Conservation (phyloP, 2,797 vertebrate species). For the Microhierax caerulescens region DNA sequence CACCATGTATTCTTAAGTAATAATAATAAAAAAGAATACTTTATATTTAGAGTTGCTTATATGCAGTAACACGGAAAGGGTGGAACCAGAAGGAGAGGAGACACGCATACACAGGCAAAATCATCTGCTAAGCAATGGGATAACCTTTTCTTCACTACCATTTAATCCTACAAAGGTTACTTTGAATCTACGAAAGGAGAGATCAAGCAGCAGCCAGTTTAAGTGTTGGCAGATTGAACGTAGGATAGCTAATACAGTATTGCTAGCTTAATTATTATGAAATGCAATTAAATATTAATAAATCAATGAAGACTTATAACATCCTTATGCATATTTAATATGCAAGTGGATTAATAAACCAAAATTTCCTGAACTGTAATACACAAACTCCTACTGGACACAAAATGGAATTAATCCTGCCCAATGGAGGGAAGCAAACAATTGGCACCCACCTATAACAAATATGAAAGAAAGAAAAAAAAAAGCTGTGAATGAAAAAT, state of each 20-base stretch:
- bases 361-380: neutral
- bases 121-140: neutral
- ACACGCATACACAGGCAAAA: accelerated
- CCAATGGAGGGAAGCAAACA: neutral
- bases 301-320: neutral
- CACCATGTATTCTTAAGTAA: neutral
- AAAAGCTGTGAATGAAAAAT: neutral
- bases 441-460: neutral
- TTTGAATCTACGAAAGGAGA: neutral
- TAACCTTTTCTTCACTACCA: neutral
- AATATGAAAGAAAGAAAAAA: too few relatives aligned
- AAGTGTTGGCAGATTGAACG: neutral
- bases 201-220: neutral
- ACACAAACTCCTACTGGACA: neutral
- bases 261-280: neutral
- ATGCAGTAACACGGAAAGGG: neutral
- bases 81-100: neutral
- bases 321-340: neutral
- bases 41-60: neutral
- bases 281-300: neutral
- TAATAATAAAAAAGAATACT: neutral
- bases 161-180: neutral
- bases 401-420: neutral
- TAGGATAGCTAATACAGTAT: neutral
- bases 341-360: neutral